These are phyloP conservation scores for Cynoglossus semilaevis DNA, from an alignment of 2,113 vertebrate genomes.

Conservation along the genomic window DNA sequence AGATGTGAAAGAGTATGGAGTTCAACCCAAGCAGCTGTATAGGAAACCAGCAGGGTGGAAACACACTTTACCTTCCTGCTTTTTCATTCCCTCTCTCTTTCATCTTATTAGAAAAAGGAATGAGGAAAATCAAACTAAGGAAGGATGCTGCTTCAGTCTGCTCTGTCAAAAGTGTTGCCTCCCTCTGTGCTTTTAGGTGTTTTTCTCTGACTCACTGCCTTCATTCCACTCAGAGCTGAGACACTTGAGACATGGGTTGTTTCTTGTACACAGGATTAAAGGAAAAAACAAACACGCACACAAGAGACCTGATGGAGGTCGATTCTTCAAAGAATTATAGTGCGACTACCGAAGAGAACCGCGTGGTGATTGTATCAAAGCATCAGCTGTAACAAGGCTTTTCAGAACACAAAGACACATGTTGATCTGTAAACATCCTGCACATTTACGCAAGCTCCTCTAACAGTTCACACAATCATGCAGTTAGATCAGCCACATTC, in stretches of 20 bases:
- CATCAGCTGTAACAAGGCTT: constrained; percentile 32
- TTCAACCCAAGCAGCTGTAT: constrained; percentile 23
- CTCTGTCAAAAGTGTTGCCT: constrained; percentile 25
- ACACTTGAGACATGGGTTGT: constrained; percentile 19
- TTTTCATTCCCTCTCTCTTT: too few relatives aligned
- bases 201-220: constrained; percentile 11
- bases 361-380: constrained; percentile 35
- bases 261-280: constrained; percentile 14
- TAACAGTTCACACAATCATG: too few relatives aligned
- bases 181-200: constrained; percentile 27
- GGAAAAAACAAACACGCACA: constrained; percentile 27
- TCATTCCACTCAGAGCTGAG: constrained; percentile 2
- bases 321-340: constrained; percentile 49
- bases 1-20: constrained; percentile 1
- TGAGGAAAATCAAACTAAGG: too few relatives aligned
- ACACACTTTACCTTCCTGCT: background rate
- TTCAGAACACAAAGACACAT: constrained; percentile 16
- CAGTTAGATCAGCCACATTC: too few relatives aligned
- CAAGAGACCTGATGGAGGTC: constrained; percentile 14
- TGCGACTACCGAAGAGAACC: constrained; percentile 12
- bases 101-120: too few relatives aligned
- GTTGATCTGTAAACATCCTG: background rate
- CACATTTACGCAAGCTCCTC: too few relatives aligned
- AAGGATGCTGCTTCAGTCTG: constrained; percentile 10
- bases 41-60: constrained; percentile 1